phyloP scores from a whole-genome alignment of 37 sponge, comb jelly and placozoan genomes.

The Mnemiopsis leidyi region DNA sequence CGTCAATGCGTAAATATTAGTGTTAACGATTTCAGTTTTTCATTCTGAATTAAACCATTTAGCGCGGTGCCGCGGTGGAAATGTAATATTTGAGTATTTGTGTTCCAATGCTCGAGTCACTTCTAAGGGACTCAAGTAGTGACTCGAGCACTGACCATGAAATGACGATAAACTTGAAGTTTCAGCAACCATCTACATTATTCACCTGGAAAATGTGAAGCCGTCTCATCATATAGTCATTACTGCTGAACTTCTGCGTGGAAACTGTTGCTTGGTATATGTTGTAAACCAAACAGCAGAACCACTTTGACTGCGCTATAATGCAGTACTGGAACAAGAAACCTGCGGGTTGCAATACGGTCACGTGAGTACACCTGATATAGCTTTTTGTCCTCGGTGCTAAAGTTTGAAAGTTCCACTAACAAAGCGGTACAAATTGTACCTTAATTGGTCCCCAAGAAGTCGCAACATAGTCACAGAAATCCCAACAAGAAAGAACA shows the following conservation, averaged over 20 bases:
- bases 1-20: neutral
- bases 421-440: too few relatives aligned
- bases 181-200: neutral
- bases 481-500: too few relatives aligned
- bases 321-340: conserved; percentile 16
- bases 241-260: neutral
- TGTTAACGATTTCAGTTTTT: neutral
- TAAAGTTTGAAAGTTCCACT: too few relatives aligned
- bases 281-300: conserved; percentile 22
- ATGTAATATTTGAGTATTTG: too few relatives aligned
- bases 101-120: neutral
- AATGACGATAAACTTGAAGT: too few relatives aligned
- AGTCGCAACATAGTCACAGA: too few relatives aligned
- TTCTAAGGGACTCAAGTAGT: neutral
- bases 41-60: neutral
- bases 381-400: too few relatives aligned
- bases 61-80: too few relatives aligned
- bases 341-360: too few relatives aligned
- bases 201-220: neutral
- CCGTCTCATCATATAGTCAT: neutral
- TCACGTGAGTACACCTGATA: too few relatives aligned
- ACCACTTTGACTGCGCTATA: conserved; percentile 16
- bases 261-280: conserved; percentile 1
- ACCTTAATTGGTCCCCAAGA: too few relatives aligned
- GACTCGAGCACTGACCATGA: neutral